Evolutionary conservation across 2,797 vertebrate genomes (phyloP), one percentile per base, ranked within the genome.

Genomic region (Oreonectes daqikongensis): DNA sequence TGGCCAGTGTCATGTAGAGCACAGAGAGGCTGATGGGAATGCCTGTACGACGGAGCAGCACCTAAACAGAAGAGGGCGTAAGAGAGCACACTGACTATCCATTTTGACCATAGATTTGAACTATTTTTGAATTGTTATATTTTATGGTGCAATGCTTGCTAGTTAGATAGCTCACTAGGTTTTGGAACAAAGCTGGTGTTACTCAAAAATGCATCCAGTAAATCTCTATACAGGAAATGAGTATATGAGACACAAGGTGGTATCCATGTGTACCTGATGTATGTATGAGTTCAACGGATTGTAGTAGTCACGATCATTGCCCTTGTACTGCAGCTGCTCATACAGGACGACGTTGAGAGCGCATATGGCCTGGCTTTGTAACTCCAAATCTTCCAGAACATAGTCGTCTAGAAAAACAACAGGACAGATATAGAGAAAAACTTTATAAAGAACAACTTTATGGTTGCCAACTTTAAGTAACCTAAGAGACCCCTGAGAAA

Each of bases 21-120:
- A 99, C 93, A 6, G 96, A 99, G 88, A 99, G 95, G 85, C 96
- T 98, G 88, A 99, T 99, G 53, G 97, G 98, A 86, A 99, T 99
- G 28, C 98, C 98, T 1, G 95, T 99, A 83, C 80, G 93, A 42
- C 94, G 95, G 80, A 94, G 92, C 85, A 99, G 91, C 89, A 99
- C 98, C 98, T 99, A 69, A 1, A 35, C 72, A 65, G 17, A 53
- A 26, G 5, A 2, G 5, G 46, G 55, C 26, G n/a, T 4, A 22
- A 79, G 42, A 63, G 5, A 14, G 14, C 24, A 44, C 20, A 28
- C 18, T 11, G 57, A 10, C 22, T 10, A 10, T 61, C 17, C 11
- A 48, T 64, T n/a, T n/a, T n/a, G n/a, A n/a, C n/a, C n/a, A n/a
- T n/a, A n/a, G n/a, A n/a, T n/a, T n/a, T n/a, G n/a, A n/a, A n/a